phyloP scores from a whole-genome alignment of 2,113 vertebrate genomes.

The Sylvietta virens region DNA sequence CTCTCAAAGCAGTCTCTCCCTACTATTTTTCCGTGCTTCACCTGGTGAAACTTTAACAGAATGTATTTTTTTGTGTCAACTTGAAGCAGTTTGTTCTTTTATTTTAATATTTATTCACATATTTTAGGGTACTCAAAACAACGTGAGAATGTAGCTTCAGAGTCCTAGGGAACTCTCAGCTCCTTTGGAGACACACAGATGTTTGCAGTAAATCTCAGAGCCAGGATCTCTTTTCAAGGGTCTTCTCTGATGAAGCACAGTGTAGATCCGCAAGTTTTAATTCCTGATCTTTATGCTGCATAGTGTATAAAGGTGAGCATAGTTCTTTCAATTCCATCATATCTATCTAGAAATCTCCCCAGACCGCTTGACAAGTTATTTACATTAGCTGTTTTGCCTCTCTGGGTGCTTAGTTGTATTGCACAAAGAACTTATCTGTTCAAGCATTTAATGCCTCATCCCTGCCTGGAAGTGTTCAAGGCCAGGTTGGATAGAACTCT shows the following conservation, averaged over 20 bases:
- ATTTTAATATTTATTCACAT: neutral
- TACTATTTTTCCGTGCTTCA: neutral
- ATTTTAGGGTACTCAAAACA: neutral
- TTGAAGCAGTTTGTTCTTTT: neutral
- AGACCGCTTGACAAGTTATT: neutral
- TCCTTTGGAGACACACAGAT: neutral
- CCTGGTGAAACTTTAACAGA: neutral
- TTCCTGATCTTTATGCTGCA: neutral
- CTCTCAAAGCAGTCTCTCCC: neutral
- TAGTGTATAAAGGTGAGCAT: neutral
- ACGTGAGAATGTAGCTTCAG: neutral
- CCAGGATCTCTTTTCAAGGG: neutral
- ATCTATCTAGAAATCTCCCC: neutral
- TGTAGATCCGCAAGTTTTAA: neutral
- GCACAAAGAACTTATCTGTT: neutral
- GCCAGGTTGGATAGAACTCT: neutral
- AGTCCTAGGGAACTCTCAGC: neutral
- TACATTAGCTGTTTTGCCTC: neutral
- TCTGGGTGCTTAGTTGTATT: neutral
- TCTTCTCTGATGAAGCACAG: neutral
- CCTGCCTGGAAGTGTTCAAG: neutral
- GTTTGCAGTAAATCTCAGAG: neutral
- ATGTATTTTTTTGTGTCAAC: neutral
- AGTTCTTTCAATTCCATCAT: neutral
- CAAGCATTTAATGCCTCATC: neutral